Evolutionary conservation across 2,113 vertebrate genomes (phyloP).

Genomic region (Tenebrosternarchus preto): DNA sequence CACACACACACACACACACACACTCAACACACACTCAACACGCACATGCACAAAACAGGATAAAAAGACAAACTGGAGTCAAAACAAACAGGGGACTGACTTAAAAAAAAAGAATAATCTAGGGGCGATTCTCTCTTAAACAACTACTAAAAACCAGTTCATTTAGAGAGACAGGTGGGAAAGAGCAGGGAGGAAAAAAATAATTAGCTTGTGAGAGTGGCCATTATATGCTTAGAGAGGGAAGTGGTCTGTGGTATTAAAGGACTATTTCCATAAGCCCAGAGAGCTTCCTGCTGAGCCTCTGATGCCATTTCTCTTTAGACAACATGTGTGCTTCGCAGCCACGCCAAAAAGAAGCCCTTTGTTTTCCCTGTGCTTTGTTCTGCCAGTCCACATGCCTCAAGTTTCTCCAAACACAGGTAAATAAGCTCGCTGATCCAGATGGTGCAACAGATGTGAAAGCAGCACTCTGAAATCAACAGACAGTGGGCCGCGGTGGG

Average conservation of each 20-base stretch:
- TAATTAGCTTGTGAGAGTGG: conserved; percentile 95
- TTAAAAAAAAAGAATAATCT: conserved; percentile 57
- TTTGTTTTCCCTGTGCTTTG: conserved; percentile 86
- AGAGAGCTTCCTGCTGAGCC: conserved; percentile 94
- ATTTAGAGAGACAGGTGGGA: conserved; percentile 63
- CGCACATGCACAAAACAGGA: conserved; percentile 59
- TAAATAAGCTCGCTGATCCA: conserved; percentile 98
- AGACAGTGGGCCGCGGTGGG: conserved; percentile 95
- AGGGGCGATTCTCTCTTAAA: conserved; percentile 72
- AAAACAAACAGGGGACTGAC: conserved; percentile 72
- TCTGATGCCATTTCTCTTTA: conserved; percentile 99
- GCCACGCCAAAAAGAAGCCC: conserved; percentile 93
- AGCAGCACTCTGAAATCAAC: conserved; percentile 93
- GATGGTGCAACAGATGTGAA: conserved; percentile 99
- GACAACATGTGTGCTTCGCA: conserved; percentile 98
- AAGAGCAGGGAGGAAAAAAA: conserved; percentile 64
- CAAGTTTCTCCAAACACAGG: conserved; percentile 95
- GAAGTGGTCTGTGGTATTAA: conserved; percentile 90
- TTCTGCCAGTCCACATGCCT: conserved; percentile 92
- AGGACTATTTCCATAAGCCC: conserved; percentile 91
- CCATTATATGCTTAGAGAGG: conserved; percentile 90
- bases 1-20: conserved; percentile 32
- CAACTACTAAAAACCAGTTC: conserved; percentile 66
- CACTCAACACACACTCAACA: conserved; percentile 25
- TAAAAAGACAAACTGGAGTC: conserved; percentile 77